Conservation (phyloP, 2,888 invertebrate species). For the Tenthredo amoena region DNA sequence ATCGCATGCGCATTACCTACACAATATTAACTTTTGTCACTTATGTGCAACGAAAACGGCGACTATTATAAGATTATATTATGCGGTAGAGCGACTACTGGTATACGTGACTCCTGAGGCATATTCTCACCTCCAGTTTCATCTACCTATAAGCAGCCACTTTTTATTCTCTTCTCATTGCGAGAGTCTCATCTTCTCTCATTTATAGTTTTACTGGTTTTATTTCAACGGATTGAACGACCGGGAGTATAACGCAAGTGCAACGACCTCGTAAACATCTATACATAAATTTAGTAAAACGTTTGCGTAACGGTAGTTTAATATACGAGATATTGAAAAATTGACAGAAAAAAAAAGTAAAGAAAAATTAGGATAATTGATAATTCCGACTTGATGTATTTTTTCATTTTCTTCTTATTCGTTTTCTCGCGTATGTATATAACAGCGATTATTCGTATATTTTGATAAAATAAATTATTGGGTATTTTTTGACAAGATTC, state of each 20-base stretch:
- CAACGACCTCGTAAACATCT: conserved; percentile 43
- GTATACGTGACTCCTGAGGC: background rate
- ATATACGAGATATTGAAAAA: background rate
- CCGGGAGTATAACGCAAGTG: conserved; percentile 19
- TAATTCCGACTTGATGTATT: background rate
- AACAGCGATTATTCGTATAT: background rate
- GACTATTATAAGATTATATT: background rate
- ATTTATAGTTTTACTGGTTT: conserved; percentile 1
- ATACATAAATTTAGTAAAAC: conserved; percentile 57
- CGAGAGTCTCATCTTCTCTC: background rate
- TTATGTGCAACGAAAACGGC: background rate
- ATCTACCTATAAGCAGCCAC: background rate
- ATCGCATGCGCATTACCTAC: background rate
- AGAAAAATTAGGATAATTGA: background rate
- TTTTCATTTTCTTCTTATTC: background rate
- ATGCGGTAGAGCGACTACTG: background rate
- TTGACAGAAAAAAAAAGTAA: background rate
- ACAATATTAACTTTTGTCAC: background rate
- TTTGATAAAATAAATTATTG: background rate
- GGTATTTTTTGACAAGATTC: background rate
- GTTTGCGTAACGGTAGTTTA: conserved; percentile 58
- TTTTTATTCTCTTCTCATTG: background rate
- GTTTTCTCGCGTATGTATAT: background rate
- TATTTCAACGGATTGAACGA: background rate
- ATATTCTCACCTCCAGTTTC: background rate